Percentiles rank a stretch among this genome's conserved stretches.
These are phyloP conservation scores for Enteromius thamalakanensis DNA, from an alignment of 2,797 vertebrate genomes.

Conservation along the genomic window DNA sequence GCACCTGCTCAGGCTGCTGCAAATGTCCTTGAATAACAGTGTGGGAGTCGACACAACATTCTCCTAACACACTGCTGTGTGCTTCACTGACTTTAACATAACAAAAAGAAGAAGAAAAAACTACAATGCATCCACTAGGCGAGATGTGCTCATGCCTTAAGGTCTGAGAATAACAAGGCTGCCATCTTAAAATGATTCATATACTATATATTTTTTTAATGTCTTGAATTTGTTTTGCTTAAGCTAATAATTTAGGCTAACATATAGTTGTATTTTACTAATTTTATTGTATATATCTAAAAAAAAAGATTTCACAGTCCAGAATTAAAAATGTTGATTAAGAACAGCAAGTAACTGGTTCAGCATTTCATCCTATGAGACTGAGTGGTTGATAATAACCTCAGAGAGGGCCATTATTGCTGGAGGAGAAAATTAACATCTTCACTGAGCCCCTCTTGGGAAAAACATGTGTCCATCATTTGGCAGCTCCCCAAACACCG, in stretches of 20 bases:
- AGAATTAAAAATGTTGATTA: not conserved
- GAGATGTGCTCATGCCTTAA: not conserved
- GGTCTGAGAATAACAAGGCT: not conserved
- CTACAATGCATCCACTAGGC: not conserved
- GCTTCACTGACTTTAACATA: not conserved
- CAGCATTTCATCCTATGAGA: not conserved
- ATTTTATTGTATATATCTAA: too few species aligned
- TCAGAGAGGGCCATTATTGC: not conserved
- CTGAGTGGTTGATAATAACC: not conserved
- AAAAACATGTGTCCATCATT: not conserved
- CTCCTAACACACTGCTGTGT: not conserved
- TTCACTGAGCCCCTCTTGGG: not conserved
- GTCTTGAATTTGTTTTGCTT: not conserved
- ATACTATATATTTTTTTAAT: not conserved
- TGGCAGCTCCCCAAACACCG: slow-evolving; percentile 6
- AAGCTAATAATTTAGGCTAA: too few species aligned
- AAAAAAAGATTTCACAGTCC: not conserved
- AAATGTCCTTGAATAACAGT: slow-evolving; percentile 45
- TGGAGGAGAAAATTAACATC: slow-evolving; percentile 1
- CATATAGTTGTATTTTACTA: too few species aligned
- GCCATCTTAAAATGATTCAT: not conserved
- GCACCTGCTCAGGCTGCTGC: slow-evolving; percentile 26
- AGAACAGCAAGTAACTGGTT: not conserved
- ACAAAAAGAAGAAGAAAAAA: not conserved
- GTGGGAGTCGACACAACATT: slow-evolving; percentile 1